These are phyloP conservation scores for Diacarnus erythraeanus DNA, from an alignment of 37 sponge, comb jelly and placozoan genomes.

Conservation along the genomic window DNA sequence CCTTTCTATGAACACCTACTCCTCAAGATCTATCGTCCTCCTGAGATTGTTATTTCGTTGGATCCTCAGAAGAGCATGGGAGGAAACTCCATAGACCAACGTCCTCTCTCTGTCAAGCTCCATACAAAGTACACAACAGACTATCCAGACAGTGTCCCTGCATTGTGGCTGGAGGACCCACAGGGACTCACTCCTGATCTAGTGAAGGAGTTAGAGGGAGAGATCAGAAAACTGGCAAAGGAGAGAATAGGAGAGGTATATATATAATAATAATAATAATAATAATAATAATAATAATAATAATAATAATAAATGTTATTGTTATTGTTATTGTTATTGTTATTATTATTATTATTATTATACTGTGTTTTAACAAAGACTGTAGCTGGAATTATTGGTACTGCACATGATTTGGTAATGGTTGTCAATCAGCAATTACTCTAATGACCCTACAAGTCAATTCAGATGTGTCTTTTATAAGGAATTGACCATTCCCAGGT, in stretches of 20 bases:
- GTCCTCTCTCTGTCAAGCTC: constrained; percentile 41
- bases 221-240: constrained; percentile 46
- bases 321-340: too few relatives aligned
- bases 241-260: constrained; percentile 56
- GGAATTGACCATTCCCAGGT: constrained; percentile 13
- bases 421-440: too few relatives aligned
- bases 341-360: too few relatives aligned
- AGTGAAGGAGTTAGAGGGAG: constrained; percentile 42
- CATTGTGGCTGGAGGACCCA: constrained; percentile 33
- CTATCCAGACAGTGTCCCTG: constrained; percentile 64
- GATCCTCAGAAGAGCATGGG: constrained; percentile 70
- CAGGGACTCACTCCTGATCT: constrained; percentile 32
- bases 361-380: too few relatives aligned
- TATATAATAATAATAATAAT: too few relatives aligned
- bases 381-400: too few relatives aligned
- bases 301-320: too few relatives aligned
- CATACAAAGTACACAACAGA: constrained; percentile 66
- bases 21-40: constrained; percentile 71
- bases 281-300: too few relatives aligned
- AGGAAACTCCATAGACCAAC: constrained; percentile 5
- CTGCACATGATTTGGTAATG: too few relatives aligned
- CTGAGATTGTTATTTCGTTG: constrained; percentile 54
- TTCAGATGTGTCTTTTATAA: not conserved
- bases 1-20: too few relatives aligned
- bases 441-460: too few relatives aligned